Base-by-base conservation (phyloP, 2,113 vertebrate genomes). In the Antigone vipio region DNA sequence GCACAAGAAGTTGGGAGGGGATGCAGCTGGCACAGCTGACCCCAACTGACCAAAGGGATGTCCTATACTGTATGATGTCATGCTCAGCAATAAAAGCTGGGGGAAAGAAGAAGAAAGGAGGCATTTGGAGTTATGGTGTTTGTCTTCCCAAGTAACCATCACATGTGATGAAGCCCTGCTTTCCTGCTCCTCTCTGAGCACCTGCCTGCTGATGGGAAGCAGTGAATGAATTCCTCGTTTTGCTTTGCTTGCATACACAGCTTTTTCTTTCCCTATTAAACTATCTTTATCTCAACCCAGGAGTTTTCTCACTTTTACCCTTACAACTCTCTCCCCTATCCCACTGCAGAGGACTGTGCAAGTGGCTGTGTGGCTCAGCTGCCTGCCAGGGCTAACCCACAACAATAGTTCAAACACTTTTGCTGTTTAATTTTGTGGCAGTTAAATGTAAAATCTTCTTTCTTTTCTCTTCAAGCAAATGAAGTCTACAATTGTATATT, bases 341-440 rank as follows among this genome's bases (percentile, higher is more conserved):
- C 44, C 19, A 29, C 18, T 24, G 13, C 0, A 0, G 30, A 5
- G 14, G 10, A 75, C 55, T 24, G 23, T 85, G 34, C 30, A 63
- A 75, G 30, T 14, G 44, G 19, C 19, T 44, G 34, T 32, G 24
- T 63, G 49, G 34, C 44, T 69, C 44, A 85, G n/a, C 30, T 49
- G 22, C 20, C n/a, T 71, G 67, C 26, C 38, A 91, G 60, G 38
- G 22, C 44, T 64, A 74, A 42, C 11, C 9, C 34, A 52, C 29
- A 68, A 23, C 11, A 45, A 42, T 0, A 58, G 47, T 24, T 74
- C 38, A 44, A 58, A 53, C 16, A 60, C 9, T n/a, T 66, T 5
- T 29, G 23, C 30, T 75, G 26, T 66, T 72, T 14, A 71, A 52
- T 18, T 80, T 66, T 67, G 35, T 0, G 0, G 17, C 17, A 52